These are phyloP conservation scores for Octodon degus DNA, from an alignment of 2,113 vertebrate species.

Conservation along the genomic window DNA sequence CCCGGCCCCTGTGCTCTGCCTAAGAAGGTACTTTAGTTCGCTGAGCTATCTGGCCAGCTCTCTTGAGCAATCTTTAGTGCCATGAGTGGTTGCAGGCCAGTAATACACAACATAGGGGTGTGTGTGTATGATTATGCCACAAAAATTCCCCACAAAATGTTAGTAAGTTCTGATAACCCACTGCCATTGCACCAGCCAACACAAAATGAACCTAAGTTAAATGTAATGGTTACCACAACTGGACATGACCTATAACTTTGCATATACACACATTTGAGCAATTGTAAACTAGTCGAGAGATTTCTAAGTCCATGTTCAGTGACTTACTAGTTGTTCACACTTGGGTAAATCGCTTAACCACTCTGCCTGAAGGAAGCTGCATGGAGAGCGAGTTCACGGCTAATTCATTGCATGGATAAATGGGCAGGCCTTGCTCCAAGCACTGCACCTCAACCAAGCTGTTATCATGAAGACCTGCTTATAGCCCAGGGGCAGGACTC, in stretches of 20 bases:
- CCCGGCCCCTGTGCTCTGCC: too few relatives aligned
- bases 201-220: conserved; percentile 5
- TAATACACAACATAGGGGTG: background rate
- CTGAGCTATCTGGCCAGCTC: too few relatives aligned
- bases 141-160: background rate
- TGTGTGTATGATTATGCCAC: background rate
- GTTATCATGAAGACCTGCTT: background rate
- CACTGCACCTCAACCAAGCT: background rate
- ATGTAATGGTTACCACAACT: background rate
- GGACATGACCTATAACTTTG: background rate
- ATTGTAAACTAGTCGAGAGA: conserved; percentile 38
- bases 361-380: background rate
- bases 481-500: background rate
- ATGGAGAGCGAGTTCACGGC: background rate
- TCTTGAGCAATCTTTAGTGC: background rate
- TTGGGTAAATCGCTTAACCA: conserved; percentile 6
- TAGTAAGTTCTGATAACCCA: too few relatives aligned
- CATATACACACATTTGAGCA: background rate
- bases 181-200: too few relatives aligned
- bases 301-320: background rate
- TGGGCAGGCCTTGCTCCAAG: background rate
- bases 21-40: too few relatives aligned
- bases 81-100: background rate
- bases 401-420: background rate
- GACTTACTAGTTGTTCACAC: background rate